Percentiles rank a stretch among this genome's conserved stretches.
Conservation (phyloP, 2,888 invertebrate genomes). For the Adineta ricciae region DNA sequence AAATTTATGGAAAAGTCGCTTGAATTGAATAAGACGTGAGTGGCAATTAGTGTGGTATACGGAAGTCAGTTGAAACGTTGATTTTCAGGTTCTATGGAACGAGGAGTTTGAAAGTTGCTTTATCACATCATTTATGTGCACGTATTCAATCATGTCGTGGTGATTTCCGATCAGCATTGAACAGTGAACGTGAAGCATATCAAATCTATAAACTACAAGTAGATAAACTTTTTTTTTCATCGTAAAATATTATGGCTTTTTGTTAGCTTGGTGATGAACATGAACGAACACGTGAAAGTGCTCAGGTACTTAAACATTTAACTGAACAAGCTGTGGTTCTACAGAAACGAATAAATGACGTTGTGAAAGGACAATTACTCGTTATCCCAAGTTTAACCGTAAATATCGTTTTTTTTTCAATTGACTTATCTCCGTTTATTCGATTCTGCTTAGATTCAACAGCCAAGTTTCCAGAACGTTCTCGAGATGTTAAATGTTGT, state of each 20-base stretch:
- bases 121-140: slow-evolving; percentile 85
- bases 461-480: slow-evolving; percentile 34
- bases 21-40: slow-evolving; percentile 68
- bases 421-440: neutral
- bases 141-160: slow-evolving; percentile 93
- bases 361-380: slow-evolving; percentile 27
- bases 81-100: slow-evolving; percentile 60
- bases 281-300: slow-evolving; percentile 92
- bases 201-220: slow-evolving; percentile 70
- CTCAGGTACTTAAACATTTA: slow-evolving; percentile 84
- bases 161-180: slow-evolving; percentile 85
- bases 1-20: slow-evolving; percentile 88
- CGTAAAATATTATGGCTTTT: neutral
- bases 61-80: neutral
- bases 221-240: neutral
- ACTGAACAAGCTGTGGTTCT: slow-evolving; percentile 95
- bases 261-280: slow-evolving; percentile 79
- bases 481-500: slow-evolving; percentile 32
- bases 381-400: slow-evolving; percentile 24
- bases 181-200: slow-evolving; percentile 93
- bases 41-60: neutral
- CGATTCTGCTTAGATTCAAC: slow-evolving; percentile 27
- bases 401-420: neutral
- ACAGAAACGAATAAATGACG: slow-evolving; percentile 54
- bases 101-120: slow-evolving; percentile 84